Base-by-base conservation (phyloP, 2,888 invertebrate species). In the Venusia cambrica region DNA sequence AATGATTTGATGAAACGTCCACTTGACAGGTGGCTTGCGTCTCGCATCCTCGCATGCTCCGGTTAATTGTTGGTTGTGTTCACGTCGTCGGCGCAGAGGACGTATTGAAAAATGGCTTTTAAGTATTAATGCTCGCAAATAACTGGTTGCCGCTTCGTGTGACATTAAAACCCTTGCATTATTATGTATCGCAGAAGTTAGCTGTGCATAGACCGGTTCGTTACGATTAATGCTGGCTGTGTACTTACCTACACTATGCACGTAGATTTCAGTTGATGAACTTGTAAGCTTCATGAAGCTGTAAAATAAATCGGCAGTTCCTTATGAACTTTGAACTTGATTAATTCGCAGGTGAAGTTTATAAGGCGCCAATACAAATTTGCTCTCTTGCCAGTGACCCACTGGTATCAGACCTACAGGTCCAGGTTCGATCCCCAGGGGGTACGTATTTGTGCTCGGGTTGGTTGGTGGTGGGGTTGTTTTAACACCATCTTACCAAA, bases 1-100 rank as follows among this genome's bases (percentile, higher is more conserved):
- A 81, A 85, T 83, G 84, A 85, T 87, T 87, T 85, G 83, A 84
- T 81, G 76, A 79, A 84, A 80, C 76, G 68, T 64, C 72, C 67
- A 67, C 72, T 74, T 78, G 85, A 84, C 84, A 85, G 85, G 85
- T 85, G 85, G 80, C 76, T 71, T 71, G 79, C 76, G 76, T 69
- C n/a, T n/a, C 73, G 68, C 67, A 70, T 73, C 73, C 65, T 68
- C 65, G 63, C 70, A 58, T 71, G 57, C 68, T 76, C 64, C 58
- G 61, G 64, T 67, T 84, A 83, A 84, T 85, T 79, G 74, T 73
- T 62, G 70, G 74, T 72, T 78, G 65, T 68, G 62, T 62, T 70
- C 65, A 67, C 63, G 62, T 67, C 64, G 64, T 62, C 62, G 64
- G 63, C 56, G 58, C 54, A 59, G 67, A 73, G 61, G 71, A 68